A percentile compares a stretch with the other conserved stretches of the same genome.
Evolutionary conservation across 2,888 invertebrate genomes (phyloP).

Genomic region (Ditylenchus weischeri): DNA sequence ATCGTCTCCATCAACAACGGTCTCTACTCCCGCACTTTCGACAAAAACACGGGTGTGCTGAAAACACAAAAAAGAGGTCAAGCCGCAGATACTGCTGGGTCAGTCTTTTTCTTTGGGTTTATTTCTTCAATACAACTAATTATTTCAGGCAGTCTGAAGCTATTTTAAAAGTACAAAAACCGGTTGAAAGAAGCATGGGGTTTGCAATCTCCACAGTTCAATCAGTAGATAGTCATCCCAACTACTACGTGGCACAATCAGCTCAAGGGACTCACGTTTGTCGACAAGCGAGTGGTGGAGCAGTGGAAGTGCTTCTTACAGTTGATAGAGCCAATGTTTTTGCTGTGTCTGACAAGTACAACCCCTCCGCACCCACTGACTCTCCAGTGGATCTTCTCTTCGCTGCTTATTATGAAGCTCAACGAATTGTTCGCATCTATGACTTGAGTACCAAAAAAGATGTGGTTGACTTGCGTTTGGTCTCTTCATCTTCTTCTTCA

Average conservation of each 20-base stretch:
- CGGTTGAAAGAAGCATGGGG: too few species aligned
- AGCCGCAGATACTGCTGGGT: not conserved
- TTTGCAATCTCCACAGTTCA: too few species aligned
- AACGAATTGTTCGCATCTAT: slow-evolving; percentile 12
- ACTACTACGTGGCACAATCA: slow-evolving; percentile 3
- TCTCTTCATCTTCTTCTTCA: slow-evolving; percentile 4
- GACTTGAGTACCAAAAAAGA: slow-evolving; percentile 25
- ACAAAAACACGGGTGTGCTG: slow-evolving; percentile 26
- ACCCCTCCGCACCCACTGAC: slow-evolving; percentile 3
- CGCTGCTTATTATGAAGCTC: slow-evolving; percentile 24
- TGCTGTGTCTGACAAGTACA: slow-evolving; percentile 13
- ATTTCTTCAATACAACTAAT: not conserved
- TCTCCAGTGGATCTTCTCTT: slow-evolving; percentile 8
- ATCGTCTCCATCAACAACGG: slow-evolving; percentile 30
- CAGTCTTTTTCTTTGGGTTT: not conserved
- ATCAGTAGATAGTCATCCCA: not conserved
- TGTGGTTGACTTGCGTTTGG: slow-evolving; percentile 19
- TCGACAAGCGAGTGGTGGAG: slow-evolving; percentile 31
- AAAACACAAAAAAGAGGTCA: slow-evolving; percentile 24
- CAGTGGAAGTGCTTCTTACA: slow-evolving; percentile 30
- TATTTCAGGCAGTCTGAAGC: not conserved
- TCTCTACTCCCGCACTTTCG: slow-evolving; percentile 29
- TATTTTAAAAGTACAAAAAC: too few species aligned
- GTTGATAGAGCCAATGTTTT: slow-evolving; percentile 23
- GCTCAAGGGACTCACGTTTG: slow-evolving; percentile 22